A percentile compares a stretch with the other conserved stretches of the same genome.
These are phyloP conservation scores for Trichomycterus rosablanca DNA, from an alignment of 2,113 vertebrate species.

Conservation along the genomic window DNA sequence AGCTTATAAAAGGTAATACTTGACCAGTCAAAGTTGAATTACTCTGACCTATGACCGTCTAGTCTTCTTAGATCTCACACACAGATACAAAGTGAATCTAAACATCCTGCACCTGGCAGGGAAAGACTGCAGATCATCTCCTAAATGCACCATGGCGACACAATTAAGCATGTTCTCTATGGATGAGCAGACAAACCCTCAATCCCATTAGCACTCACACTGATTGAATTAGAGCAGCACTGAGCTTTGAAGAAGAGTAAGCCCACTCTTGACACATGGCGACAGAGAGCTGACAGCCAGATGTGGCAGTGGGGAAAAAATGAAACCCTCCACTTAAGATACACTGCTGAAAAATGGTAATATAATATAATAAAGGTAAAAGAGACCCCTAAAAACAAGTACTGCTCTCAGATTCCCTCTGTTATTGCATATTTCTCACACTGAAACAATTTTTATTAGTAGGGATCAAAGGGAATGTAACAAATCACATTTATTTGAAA, in stretches of 20 bases:
- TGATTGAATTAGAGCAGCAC: conserved; percentile 28
- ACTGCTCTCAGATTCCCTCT: no score
- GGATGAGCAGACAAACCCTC: conserved; percentile 35
- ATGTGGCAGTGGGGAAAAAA: conserved; percentile 1
- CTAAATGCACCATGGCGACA: conserved; percentile 35
- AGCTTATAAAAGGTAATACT: conserved; percentile 10
- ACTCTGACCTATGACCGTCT: neutral
- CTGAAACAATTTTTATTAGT: no score
- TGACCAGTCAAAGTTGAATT: conserved; percentile 8
- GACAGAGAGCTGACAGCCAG: conserved; percentile 4
- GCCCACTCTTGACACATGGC: neutral
- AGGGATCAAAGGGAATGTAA: no score
- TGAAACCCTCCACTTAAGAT: neutral
- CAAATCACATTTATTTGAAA: no score
- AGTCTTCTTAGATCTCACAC: no score
- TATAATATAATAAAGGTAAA: neutral
- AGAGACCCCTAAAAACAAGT: conserved; percentile 1
- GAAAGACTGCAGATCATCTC: conserved; percentile 30
- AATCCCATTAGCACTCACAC: conserved; percentile 34
- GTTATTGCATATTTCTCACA: no score
- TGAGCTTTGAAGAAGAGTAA: conserved; percentile 24
- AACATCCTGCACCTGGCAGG: conserved; percentile 28
- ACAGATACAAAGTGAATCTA: neutral
- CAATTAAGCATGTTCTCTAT: conserved; percentile 35
- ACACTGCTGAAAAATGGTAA: neutral